Base-by-base conservation (phyloP, 2,888 invertebrate species). In the Habroteleia sp. region DNA sequence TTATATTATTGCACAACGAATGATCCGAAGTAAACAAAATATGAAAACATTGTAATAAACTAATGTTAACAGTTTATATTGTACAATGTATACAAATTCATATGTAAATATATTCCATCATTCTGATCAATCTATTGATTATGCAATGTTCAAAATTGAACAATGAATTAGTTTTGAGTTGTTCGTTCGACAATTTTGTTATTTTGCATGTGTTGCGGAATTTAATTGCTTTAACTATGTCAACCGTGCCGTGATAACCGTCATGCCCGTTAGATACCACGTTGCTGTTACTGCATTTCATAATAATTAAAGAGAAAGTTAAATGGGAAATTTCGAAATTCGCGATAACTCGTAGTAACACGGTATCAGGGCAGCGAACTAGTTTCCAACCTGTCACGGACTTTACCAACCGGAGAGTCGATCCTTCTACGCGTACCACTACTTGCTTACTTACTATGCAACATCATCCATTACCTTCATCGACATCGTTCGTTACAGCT, bases 401-500 rank as follows among this genome's bases (percentile, higher is more conserved):
- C 72, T 63, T 72, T 63, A 48, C 17, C 50, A 41, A 72, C 25
- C 42, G 14, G 56, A 63, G 56, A 63, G 56, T 63, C 56, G 63
- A 72, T 56, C 63, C 63, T 72, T 56, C 48, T 44, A 46, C 37
- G 14, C 50, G 42, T 33, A 72, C 72, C 20, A 44, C 72, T 10
- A 56, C 56, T 50, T 50, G 41, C 62, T 50, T 65, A 44, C 63
- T 54, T 56, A 72, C 63, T 72, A 48, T 63, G 72, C 72, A 63
- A 33, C 46, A 56, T 72, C 72, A 72, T 72, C 63, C 46, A 72
- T 72, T 72, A 72, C 72, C 56, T 54, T 56, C 72, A 63, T 72
- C 72, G 72, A 72, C 72, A 72, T 63, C 63, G 63, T 63, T 71
- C 72, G 48, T 72, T 72, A 25, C 54, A 63, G 14, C 50, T 50